Evolutionary conservation across 2,113 vertebrate genomes (phyloP).

Genomic region (Phaethornis superciliosus): DNA sequence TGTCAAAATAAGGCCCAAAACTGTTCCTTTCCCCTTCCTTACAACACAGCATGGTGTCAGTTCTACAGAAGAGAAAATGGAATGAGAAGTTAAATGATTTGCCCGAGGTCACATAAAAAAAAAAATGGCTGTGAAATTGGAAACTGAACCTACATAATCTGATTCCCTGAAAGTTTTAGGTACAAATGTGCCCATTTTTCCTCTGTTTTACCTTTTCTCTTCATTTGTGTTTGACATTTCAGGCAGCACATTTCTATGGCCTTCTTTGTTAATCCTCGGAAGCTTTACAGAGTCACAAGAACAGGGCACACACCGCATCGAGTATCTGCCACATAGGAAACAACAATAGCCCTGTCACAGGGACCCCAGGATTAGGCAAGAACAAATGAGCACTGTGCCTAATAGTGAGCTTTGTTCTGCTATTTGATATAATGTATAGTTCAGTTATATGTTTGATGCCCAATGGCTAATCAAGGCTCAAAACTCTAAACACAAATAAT

Average conservation of each 20-base stretch:
- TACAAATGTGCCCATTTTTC: background rate
- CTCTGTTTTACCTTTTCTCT: background rate
- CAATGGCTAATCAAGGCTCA: background rate
- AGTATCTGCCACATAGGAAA: background rate
- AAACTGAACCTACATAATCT: background rate
- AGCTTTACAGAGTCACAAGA: background rate
- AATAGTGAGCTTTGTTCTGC: background rate
- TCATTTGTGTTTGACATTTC: background rate
- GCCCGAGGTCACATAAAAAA: background rate
- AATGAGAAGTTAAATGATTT: constrained; percentile 1
- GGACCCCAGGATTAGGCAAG: background rate
- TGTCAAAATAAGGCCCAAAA: background rate
- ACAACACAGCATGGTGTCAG: background rate
- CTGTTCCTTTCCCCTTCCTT: background rate
- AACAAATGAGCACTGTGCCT: background rate
- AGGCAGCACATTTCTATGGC: background rate
- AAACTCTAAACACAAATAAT: background rate
- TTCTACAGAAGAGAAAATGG: background rate
- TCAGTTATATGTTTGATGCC: background rate
- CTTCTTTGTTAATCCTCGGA: constrained; percentile 10
- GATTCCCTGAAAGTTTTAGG: background rate
- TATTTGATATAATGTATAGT: background rate
- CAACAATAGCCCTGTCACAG: background rate
- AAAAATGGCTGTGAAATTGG: background rate
- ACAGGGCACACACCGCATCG: background rate